phyloP scores from a whole-genome alignment of 2,113 vertebrate genomes.

The Nyctibius bracteatus region DNA sequence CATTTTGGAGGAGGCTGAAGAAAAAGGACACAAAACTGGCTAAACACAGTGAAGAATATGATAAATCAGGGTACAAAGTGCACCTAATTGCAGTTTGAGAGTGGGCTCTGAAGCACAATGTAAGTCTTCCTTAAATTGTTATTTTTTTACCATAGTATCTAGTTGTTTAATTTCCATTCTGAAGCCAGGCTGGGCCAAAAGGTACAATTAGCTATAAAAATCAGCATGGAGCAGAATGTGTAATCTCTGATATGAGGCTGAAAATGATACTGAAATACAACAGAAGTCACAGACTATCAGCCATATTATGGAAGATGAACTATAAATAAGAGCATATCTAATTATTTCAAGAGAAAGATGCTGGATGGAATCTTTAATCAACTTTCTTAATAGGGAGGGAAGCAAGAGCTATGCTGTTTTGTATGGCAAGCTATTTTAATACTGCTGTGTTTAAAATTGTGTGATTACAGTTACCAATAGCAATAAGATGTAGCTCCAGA shows the following conservation, averaged over 20 bases:
- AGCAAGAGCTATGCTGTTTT: not conserved
- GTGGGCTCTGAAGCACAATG: constrained; percentile 32
- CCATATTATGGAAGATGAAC: constrained; percentile 9
- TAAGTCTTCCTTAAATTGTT: constrained; percentile 65
- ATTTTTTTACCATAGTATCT: not conserved
- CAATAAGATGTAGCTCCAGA: constrained; percentile 49
- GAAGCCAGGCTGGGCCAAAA: constrained; percentile 33
- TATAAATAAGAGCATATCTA: constrained; percentile 38
- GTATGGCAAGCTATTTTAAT: constrained; percentile 41
- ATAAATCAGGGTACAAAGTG: not conserved
- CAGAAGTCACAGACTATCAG: constrained; percentile 21
- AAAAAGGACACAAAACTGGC: not conserved
- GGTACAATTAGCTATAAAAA: constrained; percentile 27
- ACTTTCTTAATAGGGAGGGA: constrained; percentile 30
- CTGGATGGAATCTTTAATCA: constrained; percentile 50
- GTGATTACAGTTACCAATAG: constrained; percentile 20
- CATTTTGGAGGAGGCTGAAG: not conserved
- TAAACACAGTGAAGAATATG: not conserved
- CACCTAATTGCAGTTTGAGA: not conserved
- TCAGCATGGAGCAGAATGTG: constrained; percentile 41
- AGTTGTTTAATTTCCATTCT: constrained; percentile 28
- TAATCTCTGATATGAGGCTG: constrained; percentile 7
- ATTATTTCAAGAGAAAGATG: constrained; percentile 48
- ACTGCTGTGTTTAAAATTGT: constrained; percentile 25
- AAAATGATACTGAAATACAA: constrained; percentile 44